A percentile compares a stretch with the other conserved stretches of the same genome.
phyloP scores from a whole-genome alignment of 2,797 vertebrate species.

The Sarcoramphus papa region DNA sequence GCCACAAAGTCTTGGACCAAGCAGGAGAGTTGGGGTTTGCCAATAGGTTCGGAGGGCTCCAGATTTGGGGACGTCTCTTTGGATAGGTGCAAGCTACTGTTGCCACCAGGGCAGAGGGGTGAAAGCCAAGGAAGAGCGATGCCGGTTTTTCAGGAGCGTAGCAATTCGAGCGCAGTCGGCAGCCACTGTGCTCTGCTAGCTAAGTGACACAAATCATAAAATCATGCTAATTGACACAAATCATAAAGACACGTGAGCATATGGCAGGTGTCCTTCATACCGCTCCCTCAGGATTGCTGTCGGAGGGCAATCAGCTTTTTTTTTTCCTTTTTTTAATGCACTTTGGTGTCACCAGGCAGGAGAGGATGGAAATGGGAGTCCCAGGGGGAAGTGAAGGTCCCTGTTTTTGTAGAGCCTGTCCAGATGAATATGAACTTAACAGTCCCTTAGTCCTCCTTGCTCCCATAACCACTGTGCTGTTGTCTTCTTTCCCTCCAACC shows the following conservation, averaged over 20 bases:
- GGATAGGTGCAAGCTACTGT: background rate
- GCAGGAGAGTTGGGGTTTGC: background rate
- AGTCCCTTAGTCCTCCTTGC: background rate
- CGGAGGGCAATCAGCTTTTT: background rate
- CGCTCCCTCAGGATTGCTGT: accelerated
- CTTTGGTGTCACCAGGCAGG: background rate
- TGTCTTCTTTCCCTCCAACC: background rate
- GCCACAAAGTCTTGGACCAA: accelerated
- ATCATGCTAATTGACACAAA: background rate
- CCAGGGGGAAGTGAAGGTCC: accelerated
- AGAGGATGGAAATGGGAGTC: background rate
- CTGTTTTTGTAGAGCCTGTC: background rate
- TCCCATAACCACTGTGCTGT: background rate
- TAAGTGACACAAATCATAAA: background rate
- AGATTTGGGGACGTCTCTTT: background rate
- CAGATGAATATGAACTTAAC: background rate
- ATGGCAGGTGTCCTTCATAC: background rate
- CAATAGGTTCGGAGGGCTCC: background rate
- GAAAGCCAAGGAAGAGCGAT: background rate
- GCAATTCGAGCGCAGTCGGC: accelerated
- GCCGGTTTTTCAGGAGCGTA: accelerated
- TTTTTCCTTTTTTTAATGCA: accelerated
- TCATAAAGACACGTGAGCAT: background rate
- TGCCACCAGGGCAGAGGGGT: background rate
- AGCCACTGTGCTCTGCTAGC: background rate